A percentile compares a stretch with the other conserved stretches of the same genome.
Evolutionary conservation across 1,140 invertebrate species (phyloP).

Genomic region (Carcinoscorpius rotundicauda): DNA sequence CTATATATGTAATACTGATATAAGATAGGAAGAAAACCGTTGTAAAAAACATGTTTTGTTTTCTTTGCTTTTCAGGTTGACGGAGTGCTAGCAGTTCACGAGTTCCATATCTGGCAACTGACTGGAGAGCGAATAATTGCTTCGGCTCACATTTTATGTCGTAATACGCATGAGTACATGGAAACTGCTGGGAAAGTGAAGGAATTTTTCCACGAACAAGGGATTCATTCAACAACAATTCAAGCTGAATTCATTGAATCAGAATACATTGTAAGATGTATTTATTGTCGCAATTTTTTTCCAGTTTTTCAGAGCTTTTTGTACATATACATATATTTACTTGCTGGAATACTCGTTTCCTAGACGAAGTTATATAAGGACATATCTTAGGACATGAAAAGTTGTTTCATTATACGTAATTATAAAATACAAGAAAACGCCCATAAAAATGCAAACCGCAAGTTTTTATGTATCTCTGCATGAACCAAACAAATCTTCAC

Average conservation of each 20-base stretch:
- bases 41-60: background rate
- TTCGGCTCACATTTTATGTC: conserved; percentile 42
- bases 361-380: background rate
- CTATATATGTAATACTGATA: background rate
- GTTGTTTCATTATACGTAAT: no score
- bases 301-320: no score
- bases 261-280: no score
- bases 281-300: no score
- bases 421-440: no score
- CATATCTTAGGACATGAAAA: background rate
- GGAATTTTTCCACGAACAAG: conserved; percentile 49
- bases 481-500: no score
- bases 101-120: conserved; percentile 47
- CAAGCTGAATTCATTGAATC: conserved; percentile 41
- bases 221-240: conserved; percentile 46
- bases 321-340: no score
- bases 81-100: conserved; percentile 43
- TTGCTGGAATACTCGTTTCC: no score
- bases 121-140: conserved; percentile 43
- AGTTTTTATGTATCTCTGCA: no score
- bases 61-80: conserved; percentile 32
- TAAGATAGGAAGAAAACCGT: background rate
- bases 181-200: conserved; percentile 67
- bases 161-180: conserved; percentile 40
- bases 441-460: no score